These are phyloP conservation scores for Calcarius ornatus DNA, from an alignment of 2,113 vertebrate genomes.

Conservation along the genomic window DNA sequence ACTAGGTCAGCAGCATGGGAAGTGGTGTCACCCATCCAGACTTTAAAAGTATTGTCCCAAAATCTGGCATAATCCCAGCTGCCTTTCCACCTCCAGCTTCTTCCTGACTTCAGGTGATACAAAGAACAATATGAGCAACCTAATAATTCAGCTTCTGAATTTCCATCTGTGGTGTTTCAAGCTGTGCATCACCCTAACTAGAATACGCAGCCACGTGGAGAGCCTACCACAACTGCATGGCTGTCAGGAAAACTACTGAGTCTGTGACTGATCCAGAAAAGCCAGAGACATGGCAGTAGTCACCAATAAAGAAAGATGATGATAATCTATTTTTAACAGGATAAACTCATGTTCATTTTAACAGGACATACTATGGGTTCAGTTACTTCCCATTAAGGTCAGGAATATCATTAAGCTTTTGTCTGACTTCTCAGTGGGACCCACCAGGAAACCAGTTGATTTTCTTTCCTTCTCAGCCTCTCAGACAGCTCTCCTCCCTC, in stretches of 20 bases:
- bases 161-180: neutral
- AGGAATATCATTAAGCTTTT: neutral
- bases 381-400: neutral
- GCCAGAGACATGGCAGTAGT: neutral
- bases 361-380: neutral
- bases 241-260: neutral
- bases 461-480: neutral
- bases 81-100: neutral
- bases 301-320: neutral
- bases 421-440: neutral
- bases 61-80: neutral
- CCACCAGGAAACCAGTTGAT: neutral
- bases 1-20: neutral
- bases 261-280: neutral
- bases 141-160: neutral
- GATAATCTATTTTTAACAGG: neutral
- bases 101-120: accelerated
- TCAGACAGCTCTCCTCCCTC: neutral
- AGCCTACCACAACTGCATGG: neutral
- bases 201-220: accelerated
- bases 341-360: neutral
- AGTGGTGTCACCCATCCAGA: accelerated
- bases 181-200: neutral
- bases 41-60: too few species aligned
- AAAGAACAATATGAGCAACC: neutral